Conservation (phyloP, 2,113 vertebrate species). For the Ailuropoda melanoleuca region DNA sequence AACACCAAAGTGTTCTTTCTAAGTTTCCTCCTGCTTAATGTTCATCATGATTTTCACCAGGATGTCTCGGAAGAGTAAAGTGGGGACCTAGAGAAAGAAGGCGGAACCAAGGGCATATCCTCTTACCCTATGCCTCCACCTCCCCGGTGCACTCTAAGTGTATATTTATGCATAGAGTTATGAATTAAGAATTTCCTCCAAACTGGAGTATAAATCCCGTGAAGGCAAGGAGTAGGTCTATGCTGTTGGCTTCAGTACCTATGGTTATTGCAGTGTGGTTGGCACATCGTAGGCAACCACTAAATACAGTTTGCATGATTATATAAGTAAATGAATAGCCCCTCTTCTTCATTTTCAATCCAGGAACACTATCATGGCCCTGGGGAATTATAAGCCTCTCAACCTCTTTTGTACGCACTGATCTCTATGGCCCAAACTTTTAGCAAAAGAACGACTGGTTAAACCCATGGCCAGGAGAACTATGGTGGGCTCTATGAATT, state of each 20-base stretch:
- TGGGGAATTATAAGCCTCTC: background rate
- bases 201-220: background rate
- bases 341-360: background rate
- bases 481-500: background rate
- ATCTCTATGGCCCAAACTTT: background rate
- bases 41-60: background rate
- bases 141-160: background rate
- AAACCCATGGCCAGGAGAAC: background rate
- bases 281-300: background rate
- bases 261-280: background rate
- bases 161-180: background rate
- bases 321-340: background rate
- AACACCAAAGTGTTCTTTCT: background rate
- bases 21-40: background rate
- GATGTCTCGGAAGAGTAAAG: background rate
- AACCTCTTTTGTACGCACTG: background rate
- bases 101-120: background rate
- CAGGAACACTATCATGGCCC: background rate
- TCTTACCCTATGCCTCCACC: background rate
- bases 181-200: background rate
- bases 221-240: background rate
- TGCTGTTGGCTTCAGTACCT: background rate
- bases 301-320: background rate
- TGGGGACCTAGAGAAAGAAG: background rate
- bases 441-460: background rate